These are phyloP conservation scores for Ennomos erosarius DNA, from an alignment of 2,888 invertebrate genomes.

Conservation along the genomic window DNA sequence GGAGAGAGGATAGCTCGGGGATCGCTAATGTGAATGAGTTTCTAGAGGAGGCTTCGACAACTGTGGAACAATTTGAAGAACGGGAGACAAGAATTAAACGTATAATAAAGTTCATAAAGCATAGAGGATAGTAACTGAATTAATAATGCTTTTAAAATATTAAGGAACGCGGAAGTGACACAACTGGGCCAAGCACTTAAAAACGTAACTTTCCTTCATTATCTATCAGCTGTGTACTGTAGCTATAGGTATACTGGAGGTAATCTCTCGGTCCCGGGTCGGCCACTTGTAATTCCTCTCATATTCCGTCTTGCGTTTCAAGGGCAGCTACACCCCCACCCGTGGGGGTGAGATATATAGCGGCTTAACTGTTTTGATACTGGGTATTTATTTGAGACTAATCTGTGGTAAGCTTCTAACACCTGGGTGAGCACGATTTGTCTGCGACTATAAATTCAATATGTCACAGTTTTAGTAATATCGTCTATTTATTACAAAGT, in stretches of 20 bases:
- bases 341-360: constrained; percentile 1
- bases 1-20: background rate
- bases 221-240: no score
- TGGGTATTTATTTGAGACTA: constrained; percentile 14
- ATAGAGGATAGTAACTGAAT: no score
- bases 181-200: no score
- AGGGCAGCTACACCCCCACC: constrained; percentile 21
- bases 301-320: constrained; percentile 21
- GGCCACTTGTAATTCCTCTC: constrained; percentile 28
- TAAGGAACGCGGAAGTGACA: no score
- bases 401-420: constrained; percentile 5
- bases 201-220: no score
- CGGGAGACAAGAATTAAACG: no score
- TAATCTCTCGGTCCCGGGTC: constrained; percentile 19
- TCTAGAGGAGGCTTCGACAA: background rate
- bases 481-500: no score
- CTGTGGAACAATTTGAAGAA: no score
- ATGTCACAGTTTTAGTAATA: no score
- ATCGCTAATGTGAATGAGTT: background rate
- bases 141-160: no score
- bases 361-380: constrained; percentile 7
- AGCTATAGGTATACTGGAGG: background rate
- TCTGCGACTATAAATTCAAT: no score
- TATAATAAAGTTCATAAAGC: no score
- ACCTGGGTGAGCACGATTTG: background rate